Evolutionary conservation across 1,140 invertebrate species (phyloP), one percentile per base, ranked within the genome.

Genomic region (Drosophila novamexicana): DNA sequence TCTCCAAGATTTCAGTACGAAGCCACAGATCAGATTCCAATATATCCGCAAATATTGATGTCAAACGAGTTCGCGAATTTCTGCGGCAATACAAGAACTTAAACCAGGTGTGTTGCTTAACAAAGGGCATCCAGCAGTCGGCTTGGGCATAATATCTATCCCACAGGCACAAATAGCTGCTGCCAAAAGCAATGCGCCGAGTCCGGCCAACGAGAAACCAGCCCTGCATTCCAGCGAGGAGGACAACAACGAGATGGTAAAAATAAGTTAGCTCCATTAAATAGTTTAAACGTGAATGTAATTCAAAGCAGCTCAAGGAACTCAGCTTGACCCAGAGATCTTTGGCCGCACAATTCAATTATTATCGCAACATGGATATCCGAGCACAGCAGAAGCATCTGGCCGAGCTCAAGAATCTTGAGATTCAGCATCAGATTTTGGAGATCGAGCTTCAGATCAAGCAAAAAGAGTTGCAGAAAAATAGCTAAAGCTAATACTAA

Each of bases 321-420:
- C 22, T 50, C 12, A n/a, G 12, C 6, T 0, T n/a, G 6, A 32
- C 6, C 6, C 42, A 37, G 12, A 45, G 4, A 16, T 14, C 14
- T 14, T 6, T 47, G 16, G 45, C 14, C 6, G 40, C 53, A 1
- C 64, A 58, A n/a, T 9, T 52, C 0, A 29, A 12, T 47, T 66
- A 29, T 36, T 72, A 22, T 37, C 63, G 45, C 29, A 72, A 72
- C n/a, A 58, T 8, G 36, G 69, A 72, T 7, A 8, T 22, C 9
- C 45, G 69, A 32, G 62, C 44, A 5, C 37, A 40, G 8, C 14
- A 72, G n/a, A 73, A 73, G 2, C 70, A 73, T 53, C 16, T 32
- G 40, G 63, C 64, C 12, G 64, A 73, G 29, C n/a, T 73, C 1
- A 53, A 29, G 3, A 67, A 68, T 49, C 37, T 73, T 4, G 18